Evolutionary conservation across 2,113 vertebrate genomes (phyloP), one percentile per base, ranked within the genome.

Genomic region (Drymodes brunneopygia): DNA sequence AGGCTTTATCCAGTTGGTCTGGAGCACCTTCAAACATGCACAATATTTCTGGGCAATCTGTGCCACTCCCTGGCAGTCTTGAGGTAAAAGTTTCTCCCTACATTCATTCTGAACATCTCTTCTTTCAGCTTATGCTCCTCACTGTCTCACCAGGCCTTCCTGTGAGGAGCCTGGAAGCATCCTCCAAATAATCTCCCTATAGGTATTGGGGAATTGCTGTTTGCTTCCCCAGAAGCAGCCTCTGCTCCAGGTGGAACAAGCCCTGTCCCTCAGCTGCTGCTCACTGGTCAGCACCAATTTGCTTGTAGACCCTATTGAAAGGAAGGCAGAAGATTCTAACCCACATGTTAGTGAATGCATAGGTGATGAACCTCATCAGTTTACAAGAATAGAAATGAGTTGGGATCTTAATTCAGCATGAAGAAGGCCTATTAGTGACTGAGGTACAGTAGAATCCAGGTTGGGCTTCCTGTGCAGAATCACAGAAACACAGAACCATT

Each of bases 121-220:
- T 16, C 19, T 57, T 57, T 35, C 31, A 11, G 1, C 1, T 31
- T 70, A 7, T 1, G 3, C 25, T 25, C 5, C 15, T 72, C 35
- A 20, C 16, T 71, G 64, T 82, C 31, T 79, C n/a, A 57, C 16
- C 28, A 36, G 28, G 5, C 28, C 48, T 19, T 53, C 25, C 42
- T 54, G 16, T 44, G n/a, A 54, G 38, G 33, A 74, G 4, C 35
- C 31, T 83, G 51, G 17, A 23, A 50, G 10, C n/a, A 19, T 44
- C 19, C 86, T 91, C 31, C 56, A 47, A 48, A 13, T 54, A 50
- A 40, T 70, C 7, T 53, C n/a, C 20, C 51, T 15, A 0, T 3
- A 51, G 29, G 2, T 54, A 6, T 3, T 72, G 23, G 7, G 12
- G 7, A 8, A 12, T 40, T 89, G 20, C 67, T 35, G 7, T 42